Percentiles rank a stretch among this genome's conserved stretches.
These are phyloP conservation scores for Sialis lutaria DNA, from an alignment of 2,888 invertebrate species.

Conservation along the genomic window DNA sequence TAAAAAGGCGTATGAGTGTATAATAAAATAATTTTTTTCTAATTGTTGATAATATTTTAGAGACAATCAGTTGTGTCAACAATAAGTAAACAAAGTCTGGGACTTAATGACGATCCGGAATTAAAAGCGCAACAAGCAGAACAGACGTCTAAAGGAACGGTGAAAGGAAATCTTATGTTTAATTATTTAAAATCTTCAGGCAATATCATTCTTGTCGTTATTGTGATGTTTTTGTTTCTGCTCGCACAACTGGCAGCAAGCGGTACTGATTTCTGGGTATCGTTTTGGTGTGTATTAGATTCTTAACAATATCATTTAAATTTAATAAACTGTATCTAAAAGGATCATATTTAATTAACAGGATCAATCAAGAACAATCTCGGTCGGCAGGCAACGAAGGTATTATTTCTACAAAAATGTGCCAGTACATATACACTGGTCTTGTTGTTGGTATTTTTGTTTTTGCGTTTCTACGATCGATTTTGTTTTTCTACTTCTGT, in stretches of 20 bases:
- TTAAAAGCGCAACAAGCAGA: constrained; percentile 17
- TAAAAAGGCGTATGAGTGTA: too few relatives aligned
- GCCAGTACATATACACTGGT: constrained; percentile 33
- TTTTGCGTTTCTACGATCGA: constrained; percentile 43
- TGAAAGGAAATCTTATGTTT: constrained; percentile 42
- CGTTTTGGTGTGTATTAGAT: constrained; percentile 41
- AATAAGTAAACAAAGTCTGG: neutral
- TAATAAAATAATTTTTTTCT: too few relatives aligned
- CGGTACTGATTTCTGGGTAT: constrained; percentile 60
- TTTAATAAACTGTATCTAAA: neutral
- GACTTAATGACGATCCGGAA: constrained; percentile 1
- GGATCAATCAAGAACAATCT: constrained; percentile 2
- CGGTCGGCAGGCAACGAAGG: neutral
- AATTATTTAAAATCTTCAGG: constrained; percentile 56
- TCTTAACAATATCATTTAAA: neutral
- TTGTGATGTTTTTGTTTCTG: constrained; percentile 37
- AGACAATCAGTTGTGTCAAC: neutral
- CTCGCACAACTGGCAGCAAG: constrained; percentile 53
- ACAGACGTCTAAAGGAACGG: constrained; percentile 35
- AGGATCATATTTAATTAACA: neutral
- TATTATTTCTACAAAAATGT: neutral
- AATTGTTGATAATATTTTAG: neutral
- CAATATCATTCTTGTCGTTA: constrained; percentile 31
- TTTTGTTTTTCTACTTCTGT: constrained; percentile 54
- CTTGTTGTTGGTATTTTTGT: constrained; percentile 41